Conservation (phyloP, 2,888 invertebrate species). For the Dryadula phaetusa region DNA sequence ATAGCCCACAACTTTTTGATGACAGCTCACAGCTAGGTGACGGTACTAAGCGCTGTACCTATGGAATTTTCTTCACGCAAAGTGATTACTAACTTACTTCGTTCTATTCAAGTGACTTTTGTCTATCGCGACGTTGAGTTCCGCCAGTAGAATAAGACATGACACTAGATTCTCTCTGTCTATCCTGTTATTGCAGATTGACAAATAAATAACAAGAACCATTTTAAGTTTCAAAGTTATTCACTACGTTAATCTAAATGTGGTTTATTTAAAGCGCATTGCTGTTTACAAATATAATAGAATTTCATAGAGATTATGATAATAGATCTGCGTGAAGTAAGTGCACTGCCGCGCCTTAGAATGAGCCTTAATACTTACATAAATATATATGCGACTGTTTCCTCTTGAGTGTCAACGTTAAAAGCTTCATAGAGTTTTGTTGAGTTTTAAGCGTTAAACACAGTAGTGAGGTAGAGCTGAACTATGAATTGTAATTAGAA, state of each 20-base stretch:
- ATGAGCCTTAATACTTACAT: neutral
- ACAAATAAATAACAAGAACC: neutral
- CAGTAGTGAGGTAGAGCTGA: too few relatives aligned
- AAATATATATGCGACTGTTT: neutral
- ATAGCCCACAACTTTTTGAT: too few relatives aligned
- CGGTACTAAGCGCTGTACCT: too few relatives aligned
- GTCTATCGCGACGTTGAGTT: too few relatives aligned
- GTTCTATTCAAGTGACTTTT: too few relatives aligned
- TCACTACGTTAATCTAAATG: neutral
- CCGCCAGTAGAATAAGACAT: too few relatives aligned
- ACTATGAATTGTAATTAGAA: too few relatives aligned
- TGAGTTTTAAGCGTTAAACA: neutral
- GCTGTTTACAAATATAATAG: constrained; percentile 21
- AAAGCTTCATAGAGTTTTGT: constrained; percentile 10
- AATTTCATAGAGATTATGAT: constrained; percentile 30
- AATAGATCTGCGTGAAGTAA: constrained; percentile 25
- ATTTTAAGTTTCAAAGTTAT: neutral
- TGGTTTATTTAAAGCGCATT: constrained; percentile 6
- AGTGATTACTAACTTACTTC: too few relatives aligned
- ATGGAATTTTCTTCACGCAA: too few relatives aligned
- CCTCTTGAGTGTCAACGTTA: neutral
- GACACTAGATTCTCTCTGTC: too few relatives aligned
- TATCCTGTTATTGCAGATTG: too few relatives aligned
- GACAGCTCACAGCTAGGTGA: too few relatives aligned
- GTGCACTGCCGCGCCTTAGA: constrained; percentile 11